These are phyloP conservation scores for Aldabrachelys gigantea DNA, from an alignment of 2,113 vertebrate species.

Conservation along the genomic window DNA sequence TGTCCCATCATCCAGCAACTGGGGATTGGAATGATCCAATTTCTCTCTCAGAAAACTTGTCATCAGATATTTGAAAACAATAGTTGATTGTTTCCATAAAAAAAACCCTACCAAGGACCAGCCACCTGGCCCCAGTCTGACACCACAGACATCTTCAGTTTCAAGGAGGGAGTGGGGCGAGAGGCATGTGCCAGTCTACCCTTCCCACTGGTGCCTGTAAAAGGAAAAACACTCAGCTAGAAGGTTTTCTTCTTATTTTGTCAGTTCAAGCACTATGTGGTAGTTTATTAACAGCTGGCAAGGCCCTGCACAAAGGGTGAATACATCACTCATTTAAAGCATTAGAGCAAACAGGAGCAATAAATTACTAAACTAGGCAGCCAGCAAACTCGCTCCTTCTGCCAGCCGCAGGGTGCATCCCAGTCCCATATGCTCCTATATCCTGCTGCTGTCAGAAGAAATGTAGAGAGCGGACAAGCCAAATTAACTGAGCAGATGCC, in stretches of 20 bases:
- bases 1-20: not conserved
- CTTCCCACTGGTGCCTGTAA: accelerated
- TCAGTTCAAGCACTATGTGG: accelerated
- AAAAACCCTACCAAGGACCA: not conserved
- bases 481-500: not conserved
- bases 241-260: not conserved
- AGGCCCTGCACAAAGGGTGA: not conserved
- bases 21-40: accelerated
- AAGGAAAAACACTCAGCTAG: not conserved
- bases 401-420: not conserved
- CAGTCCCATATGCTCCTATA: not conserved
- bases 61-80: not conserved
- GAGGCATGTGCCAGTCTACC: accelerated
- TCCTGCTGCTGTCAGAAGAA: not conserved
- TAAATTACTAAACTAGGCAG: not conserved
- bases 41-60: not conserved
- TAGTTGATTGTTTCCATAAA: accelerated
- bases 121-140: accelerated
- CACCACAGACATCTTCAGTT: accelerated
- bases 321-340: conserved; percentile 37
- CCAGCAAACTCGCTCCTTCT: not conserved
- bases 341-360: not conserved
- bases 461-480: not conserved
- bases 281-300: conserved; percentile 37
- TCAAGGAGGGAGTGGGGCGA: accelerated